Evolutionary conservation across 1,140 invertebrate genomes (phyloP), one percentile per base, ranked within the genome.

Genomic region (Lepidotrigona ventralis): DNA sequence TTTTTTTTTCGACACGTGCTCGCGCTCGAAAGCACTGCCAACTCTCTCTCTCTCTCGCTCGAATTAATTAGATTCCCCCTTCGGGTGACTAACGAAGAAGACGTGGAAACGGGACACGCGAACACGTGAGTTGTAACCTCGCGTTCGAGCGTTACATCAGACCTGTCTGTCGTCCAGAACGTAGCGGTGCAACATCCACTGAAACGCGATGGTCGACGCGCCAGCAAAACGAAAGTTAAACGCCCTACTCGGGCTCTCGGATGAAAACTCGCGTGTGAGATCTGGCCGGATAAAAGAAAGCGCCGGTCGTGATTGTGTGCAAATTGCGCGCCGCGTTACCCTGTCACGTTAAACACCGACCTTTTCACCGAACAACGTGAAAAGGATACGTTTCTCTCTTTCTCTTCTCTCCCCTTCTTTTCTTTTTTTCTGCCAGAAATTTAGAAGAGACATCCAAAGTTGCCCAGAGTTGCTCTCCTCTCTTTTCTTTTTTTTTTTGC

Each of bases 281-380:
- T 87, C 74, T 21, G n/a, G 21, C 0, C 4, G 26, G 86, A 87
- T 87, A 87, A 83, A 46, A 71, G 54, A 77, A 53, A 77, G 39
- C 60, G 64, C 54, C 66, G 69, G 80, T 58, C 81, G 70, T 39
- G 71, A 87, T 87, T 87, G 85, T 87, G 75, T 87, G 86, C 63
- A 87, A 87, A 87, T 87, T 58, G 23, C 53, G n/a, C 53, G 46
- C 54, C 60, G 33, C 54, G 23, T 19, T 64, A 21, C 14, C n/a
- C 39, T 53, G 39, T 54, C 66, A 54, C 19, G 46, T 1, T 53
- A 23, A 54, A 63, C 23, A 21, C 51, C 46, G 26, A 29, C 15
- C 26, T 26, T 74, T 73, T 54, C 29, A 29, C 3, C 46, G 23
- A 54, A 74, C 53, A 6, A 12, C 29, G 23, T 9, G 11, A 19